Evolutionary conservation across 2,113 vertebrate genomes (phyloP).

Genomic region (Cyanoramphus novaezelandiae): DNA sequence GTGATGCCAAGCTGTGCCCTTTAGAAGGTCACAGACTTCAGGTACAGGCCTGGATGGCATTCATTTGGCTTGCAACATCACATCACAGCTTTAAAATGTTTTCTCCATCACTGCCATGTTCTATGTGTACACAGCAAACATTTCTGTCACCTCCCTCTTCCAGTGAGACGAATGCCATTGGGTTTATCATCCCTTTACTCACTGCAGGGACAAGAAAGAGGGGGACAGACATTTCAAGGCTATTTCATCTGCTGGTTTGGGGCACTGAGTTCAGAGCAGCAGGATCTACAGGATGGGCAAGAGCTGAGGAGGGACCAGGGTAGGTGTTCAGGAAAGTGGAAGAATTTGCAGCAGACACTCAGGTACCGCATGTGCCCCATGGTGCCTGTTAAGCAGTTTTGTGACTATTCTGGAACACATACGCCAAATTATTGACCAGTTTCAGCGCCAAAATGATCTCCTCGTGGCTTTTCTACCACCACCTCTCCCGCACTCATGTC

Average conservation of each 20-base stretch:
- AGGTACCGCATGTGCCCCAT: fast-evolving
- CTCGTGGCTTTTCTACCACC: not conserved
- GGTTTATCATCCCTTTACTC: not conserved
- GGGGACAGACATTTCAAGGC: not conserved
- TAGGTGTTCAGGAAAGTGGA: not conserved
- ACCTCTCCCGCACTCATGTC: not conserved
- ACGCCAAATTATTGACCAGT: not conserved
- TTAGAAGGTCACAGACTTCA: not conserved
- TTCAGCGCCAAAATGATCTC: not conserved
- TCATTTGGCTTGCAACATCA: not conserved
- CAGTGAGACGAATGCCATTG: not conserved
- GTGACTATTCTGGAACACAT: not conserved
- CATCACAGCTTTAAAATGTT: not conserved
- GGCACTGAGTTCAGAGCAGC: not conserved
- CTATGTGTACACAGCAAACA: not conserved
- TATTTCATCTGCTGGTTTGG: not conserved
- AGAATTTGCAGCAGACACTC: fast-evolving
- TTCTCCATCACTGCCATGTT: not conserved
- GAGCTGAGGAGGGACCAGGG: not conserved
- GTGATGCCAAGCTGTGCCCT: not conserved
- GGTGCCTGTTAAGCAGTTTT: fast-evolving
- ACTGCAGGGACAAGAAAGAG: not conserved
- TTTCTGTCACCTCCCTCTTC: not conserved
- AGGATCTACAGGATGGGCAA: not conserved
- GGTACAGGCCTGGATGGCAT: not conserved